Base-by-base conservation (phyloP, 2,888 invertebrate species). In the Tiphia femorata region DNA sequence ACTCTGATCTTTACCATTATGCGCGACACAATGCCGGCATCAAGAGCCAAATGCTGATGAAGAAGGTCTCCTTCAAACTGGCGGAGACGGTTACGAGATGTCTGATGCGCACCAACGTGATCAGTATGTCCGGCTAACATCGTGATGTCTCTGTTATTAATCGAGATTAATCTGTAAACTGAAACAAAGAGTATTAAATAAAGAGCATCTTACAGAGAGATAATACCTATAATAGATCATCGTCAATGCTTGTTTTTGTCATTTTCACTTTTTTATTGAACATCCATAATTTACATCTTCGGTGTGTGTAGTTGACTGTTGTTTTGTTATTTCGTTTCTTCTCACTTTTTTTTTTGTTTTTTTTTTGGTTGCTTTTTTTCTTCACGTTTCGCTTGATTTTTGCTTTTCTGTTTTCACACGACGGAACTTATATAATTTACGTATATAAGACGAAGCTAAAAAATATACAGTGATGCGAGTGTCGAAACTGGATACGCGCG, bases 1-100 rank as follows among this genome's bases (percentile, higher is more conserved):
- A 88, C 72, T 90, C 92, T 0, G 94, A 94, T 77, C 84, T 93
- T 1, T 91, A 90, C 79, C 89, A 91, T 16, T 78, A 94, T 49
- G 89, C 92, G 58, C 85, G 88, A 81, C 86, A 87, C 0, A 90
- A 89, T 54, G 87, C 88, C 0, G 88, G 88, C 0, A 88, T 89
- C 49, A 88, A 88, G 69, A 88, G 87, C 3, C 85, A 88, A 10
- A 81, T 87, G 10, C 79, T 86, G 0, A 86, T 90, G 0, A 86
- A 87, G 76, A 83, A 82, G 33, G 84, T 88, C 62, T 87, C 89
- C 17, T 87, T 86, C 65, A 85, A 87, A 14, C 84, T 90, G 0
- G 87, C 89, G 0, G 87, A 88, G 49, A 88, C 89, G 0, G 87
- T 92, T 0, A 86, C 87, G 53, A 85, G 86, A 10, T 77, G 92